phyloP scores from a whole-genome alignment of 92 coral and sea anemone genomes.

The Siderastrea siderea region DNA sequence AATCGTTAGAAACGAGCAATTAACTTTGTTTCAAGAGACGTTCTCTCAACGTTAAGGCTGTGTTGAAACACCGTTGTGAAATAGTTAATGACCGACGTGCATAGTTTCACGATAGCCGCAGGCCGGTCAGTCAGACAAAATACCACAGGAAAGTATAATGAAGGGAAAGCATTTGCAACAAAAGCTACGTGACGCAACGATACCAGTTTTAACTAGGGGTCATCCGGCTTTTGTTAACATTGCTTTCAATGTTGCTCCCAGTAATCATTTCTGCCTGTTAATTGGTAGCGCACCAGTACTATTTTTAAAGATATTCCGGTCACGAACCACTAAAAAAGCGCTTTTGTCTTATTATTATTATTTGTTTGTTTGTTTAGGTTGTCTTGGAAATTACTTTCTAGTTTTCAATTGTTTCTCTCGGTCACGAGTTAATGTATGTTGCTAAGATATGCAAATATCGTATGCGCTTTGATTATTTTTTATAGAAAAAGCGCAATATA shows the following conservation, averaged over 20 bases:
- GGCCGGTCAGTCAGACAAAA: background rate
- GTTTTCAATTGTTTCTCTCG: background rate
- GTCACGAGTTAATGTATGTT: background rate
- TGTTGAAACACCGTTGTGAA: background rate
- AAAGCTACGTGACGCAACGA: background rate
- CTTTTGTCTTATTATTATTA: background rate
- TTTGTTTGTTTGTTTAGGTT: constrained; percentile 9
- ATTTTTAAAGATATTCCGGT: constrained; percentile 8
- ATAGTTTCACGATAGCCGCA: background rate
- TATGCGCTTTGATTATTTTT: no score
- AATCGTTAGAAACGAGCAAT: no score
- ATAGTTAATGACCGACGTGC: background rate
- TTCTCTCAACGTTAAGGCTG: no score
- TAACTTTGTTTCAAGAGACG: background rate
- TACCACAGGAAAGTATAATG: background rate
- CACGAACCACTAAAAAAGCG: background rate
- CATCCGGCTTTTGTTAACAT: background rate
- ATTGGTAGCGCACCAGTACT: background rate
- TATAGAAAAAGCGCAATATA: no score
- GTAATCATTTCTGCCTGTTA: background rate
- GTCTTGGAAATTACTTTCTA: background rate
- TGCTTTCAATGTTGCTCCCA: background rate
- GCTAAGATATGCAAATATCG: no score
- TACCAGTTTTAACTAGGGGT: background rate
- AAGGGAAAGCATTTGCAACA: background rate